Conservation (phyloP, 2,113 vertebrate genomes). For the Anoura caudifer region DNA sequence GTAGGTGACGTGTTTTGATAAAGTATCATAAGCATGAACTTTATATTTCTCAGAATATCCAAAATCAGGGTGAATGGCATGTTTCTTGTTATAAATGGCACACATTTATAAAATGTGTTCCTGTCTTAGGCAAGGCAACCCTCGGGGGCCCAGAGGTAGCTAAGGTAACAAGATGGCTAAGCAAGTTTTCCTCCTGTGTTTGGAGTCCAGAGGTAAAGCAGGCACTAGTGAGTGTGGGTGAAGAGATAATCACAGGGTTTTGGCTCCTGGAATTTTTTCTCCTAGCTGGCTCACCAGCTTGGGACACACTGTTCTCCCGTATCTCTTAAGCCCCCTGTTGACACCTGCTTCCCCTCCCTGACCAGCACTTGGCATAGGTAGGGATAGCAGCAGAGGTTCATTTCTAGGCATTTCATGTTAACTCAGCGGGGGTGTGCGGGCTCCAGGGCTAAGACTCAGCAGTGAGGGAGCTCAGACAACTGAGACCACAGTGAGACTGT, state of each 20-base stretch:
- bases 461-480: not conserved
- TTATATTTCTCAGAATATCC: not conserved
- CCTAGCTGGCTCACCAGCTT: not conserved
- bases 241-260: not conserved
- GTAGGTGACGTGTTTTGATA: not conserved
- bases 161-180: not conserved
- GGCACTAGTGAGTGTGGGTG: not conserved
- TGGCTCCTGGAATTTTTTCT: not conserved
- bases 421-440: not conserved
- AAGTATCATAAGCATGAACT: not conserved
- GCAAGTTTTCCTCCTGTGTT: not conserved
- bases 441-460: not conserved
- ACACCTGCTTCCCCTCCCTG: not conserved
- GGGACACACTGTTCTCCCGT: not conserved
- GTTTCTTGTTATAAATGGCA: not conserved
- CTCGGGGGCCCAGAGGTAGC: not conserved
- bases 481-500: not conserved
- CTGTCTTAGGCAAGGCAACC: not conserved
- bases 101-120: not conserved
- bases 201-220: not conserved
- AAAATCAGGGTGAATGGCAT: not conserved
- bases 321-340: not conserved
- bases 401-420: not conserved
- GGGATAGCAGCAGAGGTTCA: not conserved
- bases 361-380: rapidly evolving